Conservation (phyloP, 2,797 vertebrate species). For the Catharus ustulatus region DNA sequence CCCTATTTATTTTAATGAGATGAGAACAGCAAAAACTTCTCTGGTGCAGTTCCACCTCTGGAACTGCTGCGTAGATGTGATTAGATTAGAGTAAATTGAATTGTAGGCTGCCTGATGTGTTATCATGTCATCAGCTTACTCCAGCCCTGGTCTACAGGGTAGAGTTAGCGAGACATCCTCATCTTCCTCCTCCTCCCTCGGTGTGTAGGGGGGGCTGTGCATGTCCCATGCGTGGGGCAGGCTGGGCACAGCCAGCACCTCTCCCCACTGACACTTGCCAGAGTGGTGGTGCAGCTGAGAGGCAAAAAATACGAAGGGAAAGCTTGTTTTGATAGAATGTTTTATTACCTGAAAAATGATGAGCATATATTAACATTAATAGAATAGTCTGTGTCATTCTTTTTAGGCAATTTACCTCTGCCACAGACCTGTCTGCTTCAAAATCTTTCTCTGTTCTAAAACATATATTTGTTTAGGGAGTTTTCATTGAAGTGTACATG, state of each 20-base stretch:
- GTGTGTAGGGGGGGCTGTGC: neutral
- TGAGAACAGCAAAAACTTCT: slow-evolving; percentile 63
- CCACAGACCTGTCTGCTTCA: slow-evolving; percentile 75
- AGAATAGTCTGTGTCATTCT: slow-evolving; percentile 77
- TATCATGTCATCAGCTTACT: slow-evolving; percentile 64
- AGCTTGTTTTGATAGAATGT: slow-evolving; percentile 77
- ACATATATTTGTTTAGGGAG: slow-evolving; percentile 99
- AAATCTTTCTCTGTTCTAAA: slow-evolving; percentile 85
- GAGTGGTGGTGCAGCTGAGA: neutral
- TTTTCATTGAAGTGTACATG: slow-evolving; percentile 93
- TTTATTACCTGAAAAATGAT: slow-evolving; percentile 78
- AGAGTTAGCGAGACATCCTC: slow-evolving; percentile 1
- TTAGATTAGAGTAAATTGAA: slow-evolving; percentile 66
- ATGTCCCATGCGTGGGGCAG: neutral
- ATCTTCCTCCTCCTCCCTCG: neutral
- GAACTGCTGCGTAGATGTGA: slow-evolving; percentile 46
- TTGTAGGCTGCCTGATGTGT: slow-evolving; percentile 65
- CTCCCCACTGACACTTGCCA: slow-evolving; percentile 5
- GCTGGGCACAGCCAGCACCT: slow-evolving; percentile 27
- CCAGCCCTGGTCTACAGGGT: slow-evolving; percentile 30
- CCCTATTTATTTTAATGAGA: slow-evolving; percentile 70
- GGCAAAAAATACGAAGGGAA: slow-evolving; percentile 35
- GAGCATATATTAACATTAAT: slow-evolving; percentile 78
- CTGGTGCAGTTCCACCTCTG: slow-evolving; percentile 42
- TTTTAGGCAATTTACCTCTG: slow-evolving; percentile 75